Conservation (phyloP, 92 coral and sea anemone species). For the Siderastrea radians region DNA sequence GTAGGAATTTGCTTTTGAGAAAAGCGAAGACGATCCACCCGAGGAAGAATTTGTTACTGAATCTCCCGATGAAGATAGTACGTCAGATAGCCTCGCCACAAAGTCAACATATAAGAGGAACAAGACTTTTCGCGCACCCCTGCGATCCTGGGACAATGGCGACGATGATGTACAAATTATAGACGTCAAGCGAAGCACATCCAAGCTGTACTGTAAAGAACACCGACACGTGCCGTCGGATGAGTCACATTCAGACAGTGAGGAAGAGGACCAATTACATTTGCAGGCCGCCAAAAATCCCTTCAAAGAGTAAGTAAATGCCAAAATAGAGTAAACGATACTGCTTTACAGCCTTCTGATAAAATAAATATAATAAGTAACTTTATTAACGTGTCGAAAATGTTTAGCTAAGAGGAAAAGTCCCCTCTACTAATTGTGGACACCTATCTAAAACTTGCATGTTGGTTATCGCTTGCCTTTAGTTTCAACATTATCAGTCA, state of each 20-base stretch:
- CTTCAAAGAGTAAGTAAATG: constrained; percentile 17
- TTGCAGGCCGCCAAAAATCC: constrained; percentile 7
- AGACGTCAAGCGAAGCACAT: neutral
- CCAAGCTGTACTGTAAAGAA: constrained; percentile 1
- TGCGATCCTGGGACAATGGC: neutral
- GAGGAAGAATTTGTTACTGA: neutral
- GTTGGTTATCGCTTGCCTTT: too few relatives aligned
- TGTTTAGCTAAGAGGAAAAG: too few relatives aligned
- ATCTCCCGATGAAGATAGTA: constrained; percentile 14
- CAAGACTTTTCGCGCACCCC: too few relatives aligned
- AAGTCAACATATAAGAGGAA: too few relatives aligned
- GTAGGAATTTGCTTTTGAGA: neutral
- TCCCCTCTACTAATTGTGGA: too few relatives aligned
- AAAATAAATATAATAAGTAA: neutral
- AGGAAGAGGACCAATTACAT: constrained; percentile 19
- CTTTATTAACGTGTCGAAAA: neutral
- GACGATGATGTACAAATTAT: constrained; percentile 1
- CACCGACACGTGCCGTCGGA: neutral
- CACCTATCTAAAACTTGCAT: too few relatives aligned
- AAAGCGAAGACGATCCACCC: constrained; percentile 18
- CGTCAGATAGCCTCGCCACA: constrained; percentile 1
- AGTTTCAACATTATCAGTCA: too few relatives aligned
- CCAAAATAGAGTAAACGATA: neutral
- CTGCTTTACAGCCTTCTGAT: neutral
- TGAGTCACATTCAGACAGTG: constrained; percentile 35